Percentiles rank a stretch among this genome's conserved stretches.
phyloP scores from a whole-genome alignment of 2,888 invertebrate genomes.

The Anarsia innoxiella region DNA sequence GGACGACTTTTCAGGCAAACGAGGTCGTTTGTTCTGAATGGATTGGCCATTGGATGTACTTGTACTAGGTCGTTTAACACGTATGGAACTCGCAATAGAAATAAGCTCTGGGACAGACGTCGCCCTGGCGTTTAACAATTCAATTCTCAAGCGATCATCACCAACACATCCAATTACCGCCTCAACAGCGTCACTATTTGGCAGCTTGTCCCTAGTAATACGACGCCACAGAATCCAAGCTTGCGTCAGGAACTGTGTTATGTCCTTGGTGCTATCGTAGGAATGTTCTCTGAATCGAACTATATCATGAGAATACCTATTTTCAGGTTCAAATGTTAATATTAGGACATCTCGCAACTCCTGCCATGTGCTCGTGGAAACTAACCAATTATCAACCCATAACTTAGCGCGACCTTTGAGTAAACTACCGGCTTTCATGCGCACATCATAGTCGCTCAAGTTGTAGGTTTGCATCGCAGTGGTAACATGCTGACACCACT shows the following conservation, averaged over 20 bases:
- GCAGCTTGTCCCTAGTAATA: constrained; percentile 23
- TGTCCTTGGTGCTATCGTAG: constrained; percentile 23
- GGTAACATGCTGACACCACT: constrained; percentile 24
- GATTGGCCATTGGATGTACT: background rate
- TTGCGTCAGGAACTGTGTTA: constrained; percentile 25
- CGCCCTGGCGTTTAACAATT: constrained; percentile 23
- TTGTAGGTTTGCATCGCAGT: constrained; percentile 19
- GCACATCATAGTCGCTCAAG: constrained; percentile 22
- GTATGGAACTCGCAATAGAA: constrained; percentile 24
- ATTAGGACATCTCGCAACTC: constrained; percentile 18
- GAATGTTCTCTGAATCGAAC: constrained; percentile 23
- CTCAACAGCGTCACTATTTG: constrained; percentile 22
- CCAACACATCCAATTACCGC: constrained; percentile 26
- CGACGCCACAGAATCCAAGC: constrained; percentile 27
- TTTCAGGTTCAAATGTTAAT: constrained; percentile 26
- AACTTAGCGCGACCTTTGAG: constrained; percentile 26
- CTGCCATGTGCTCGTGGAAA: constrained; percentile 23
- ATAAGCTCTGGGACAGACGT: constrained; percentile 23
- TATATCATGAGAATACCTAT: constrained; percentile 26
- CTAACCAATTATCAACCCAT: constrained; percentile 27
- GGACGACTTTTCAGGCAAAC: constrained; percentile 11
- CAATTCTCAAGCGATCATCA: constrained; percentile 25
- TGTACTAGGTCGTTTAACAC: constrained; percentile 15
- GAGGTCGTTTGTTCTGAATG: constrained; percentile 13
- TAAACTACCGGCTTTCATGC: constrained; percentile 23